Evolutionary conservation across 1,140 invertebrate genomes (phyloP), one percentile per base, ranked within the genome.

Genomic region (Planococcus citri): DNA sequence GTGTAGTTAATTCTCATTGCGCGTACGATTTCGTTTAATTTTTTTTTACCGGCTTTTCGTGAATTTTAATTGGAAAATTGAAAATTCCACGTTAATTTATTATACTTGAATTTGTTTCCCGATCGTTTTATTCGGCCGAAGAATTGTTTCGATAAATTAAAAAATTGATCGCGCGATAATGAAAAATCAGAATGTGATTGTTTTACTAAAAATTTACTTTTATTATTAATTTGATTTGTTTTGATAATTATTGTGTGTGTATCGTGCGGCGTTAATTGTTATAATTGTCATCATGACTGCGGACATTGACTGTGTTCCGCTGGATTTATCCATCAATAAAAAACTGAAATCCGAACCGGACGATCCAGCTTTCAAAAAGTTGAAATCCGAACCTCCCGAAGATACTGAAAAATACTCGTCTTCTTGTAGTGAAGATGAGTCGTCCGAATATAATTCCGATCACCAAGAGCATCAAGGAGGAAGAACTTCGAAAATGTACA

Each of bases 401-500:
- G 10, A 64, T 17, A 25, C 3, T 12, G 22, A 74, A 75, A 27
- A 75, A 73, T 70, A 74, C 73, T 10, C 78, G 78, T 70, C 72
- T 73, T n/a, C n/a, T n/a, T n/a, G n/a, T n/a, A n/a, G n/a, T 69
- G 78, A 77, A 6, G 78, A 78, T 68, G 79, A 79, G 68, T 79
- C 78, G 0, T 88, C 87, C 17, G 86, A 84, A 73, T 84, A 83
- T 25, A 64, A 64, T 25, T 24, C 20, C 14, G 60, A 64, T 64
- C 60, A 64, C 17, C 37, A 78, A 83, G 78, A 60, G 68, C 1
- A 70, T 70, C 70, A 64, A 64, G 20, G 60, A 64, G 10, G 24
- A 14, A 2, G 74, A 75, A 37, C 70, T 73, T 76, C 73, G 69
- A 80, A 79, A 75, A 73, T 79, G 68, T 81, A 80, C 76, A 82